These are phyloP conservation scores for Andinoacara biseriatus DNA, from an alignment of 2,113 vertebrate species.

Conservation along the genomic window DNA sequence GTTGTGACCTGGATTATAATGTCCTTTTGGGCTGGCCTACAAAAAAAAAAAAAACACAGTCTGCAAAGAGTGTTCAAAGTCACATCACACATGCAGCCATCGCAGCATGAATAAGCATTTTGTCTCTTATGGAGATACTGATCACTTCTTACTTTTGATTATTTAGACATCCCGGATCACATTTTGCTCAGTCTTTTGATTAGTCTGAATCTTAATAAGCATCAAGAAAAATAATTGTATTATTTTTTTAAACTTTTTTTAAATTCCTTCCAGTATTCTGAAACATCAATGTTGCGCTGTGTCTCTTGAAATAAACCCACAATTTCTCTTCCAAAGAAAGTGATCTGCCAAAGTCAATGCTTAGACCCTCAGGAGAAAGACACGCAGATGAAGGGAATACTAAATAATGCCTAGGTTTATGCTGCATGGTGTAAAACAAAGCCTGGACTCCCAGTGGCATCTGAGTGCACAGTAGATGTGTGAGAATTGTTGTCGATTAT, in stretches of 20 bases:
- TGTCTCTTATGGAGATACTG: slow-evolving; percentile 19
- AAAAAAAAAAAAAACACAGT: not conserved
- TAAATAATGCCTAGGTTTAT: slow-evolving; percentile 22
- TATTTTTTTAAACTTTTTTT: not conserved
- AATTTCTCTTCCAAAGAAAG: slow-evolving; percentile 26
- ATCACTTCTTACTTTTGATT: slow-evolving; percentile 31
- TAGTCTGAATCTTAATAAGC: slow-evolving; percentile 24
- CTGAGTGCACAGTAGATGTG: slow-evolving; percentile 4
- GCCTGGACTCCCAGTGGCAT: not conserved
- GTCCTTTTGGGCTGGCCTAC: slow-evolving; percentile 19
- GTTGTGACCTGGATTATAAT: slow-evolving; percentile 51
- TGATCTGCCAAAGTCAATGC: slow-evolving; percentile 29
- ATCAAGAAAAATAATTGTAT: slow-evolving; percentile 17
- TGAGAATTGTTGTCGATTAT: not conserved
- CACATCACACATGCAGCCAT: slow-evolving; percentile 8
- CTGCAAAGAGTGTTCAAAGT: slow-evolving; percentile 62
- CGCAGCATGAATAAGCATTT: slow-evolving; percentile 19
- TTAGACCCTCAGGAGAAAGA: slow-evolving; percentile 3
- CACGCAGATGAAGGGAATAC: slow-evolving; percentile 37
- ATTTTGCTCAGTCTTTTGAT: slow-evolving; percentile 39
- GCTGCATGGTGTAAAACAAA: slow-evolving; percentile 3
- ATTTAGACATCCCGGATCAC: slow-evolving; percentile 10
- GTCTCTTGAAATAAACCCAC: slow-evolving; percentile 20
- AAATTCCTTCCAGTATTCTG: not conserved
- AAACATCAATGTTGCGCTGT: slow-evolving; percentile 7